Conservation (phyloP, 2,797 vertebrate species). For the Halcyon chelicuti region DNA sequence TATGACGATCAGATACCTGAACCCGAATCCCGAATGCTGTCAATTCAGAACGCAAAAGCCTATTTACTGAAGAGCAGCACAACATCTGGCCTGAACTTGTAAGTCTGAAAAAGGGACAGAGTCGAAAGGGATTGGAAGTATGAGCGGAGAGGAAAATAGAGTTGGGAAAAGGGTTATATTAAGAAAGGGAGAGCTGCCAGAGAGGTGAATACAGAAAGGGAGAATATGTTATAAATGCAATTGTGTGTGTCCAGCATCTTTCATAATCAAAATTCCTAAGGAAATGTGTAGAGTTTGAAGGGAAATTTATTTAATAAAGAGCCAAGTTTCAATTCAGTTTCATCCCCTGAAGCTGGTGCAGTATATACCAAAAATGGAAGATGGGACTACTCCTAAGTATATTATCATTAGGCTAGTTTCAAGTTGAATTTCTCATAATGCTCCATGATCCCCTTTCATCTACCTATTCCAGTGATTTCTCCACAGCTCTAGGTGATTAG, state of each 20-base stretch:
- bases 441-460: background rate
- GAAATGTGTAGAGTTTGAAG: background rate
- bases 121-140: background rate
- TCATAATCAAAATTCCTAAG: background rate
- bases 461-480: background rate
- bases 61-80: slow-evolving; percentile 73
- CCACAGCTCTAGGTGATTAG: background rate
- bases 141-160: background rate
- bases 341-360: background rate
- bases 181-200: background rate
- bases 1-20: slow-evolving; percentile 41
- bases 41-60: slow-evolving; percentile 76
- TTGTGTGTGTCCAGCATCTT: background rate
- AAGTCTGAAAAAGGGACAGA: slow-evolving; percentile 17
- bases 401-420: background rate
- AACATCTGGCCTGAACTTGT: slow-evolving; percentile 74
- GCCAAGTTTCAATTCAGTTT: background rate
- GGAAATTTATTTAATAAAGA: background rate
- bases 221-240: background rate
- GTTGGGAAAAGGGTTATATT: background rate
- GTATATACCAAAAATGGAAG: background rate
- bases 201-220: background rate
- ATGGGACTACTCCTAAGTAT: background rate
- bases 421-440: background rate
- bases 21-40: slow-evolving; percentile 17